A percentile compares a stretch with the other conserved stretches of the same genome.
Conservation (phyloP, 2,888 invertebrate species). For the Mystacides longicornis region DNA sequence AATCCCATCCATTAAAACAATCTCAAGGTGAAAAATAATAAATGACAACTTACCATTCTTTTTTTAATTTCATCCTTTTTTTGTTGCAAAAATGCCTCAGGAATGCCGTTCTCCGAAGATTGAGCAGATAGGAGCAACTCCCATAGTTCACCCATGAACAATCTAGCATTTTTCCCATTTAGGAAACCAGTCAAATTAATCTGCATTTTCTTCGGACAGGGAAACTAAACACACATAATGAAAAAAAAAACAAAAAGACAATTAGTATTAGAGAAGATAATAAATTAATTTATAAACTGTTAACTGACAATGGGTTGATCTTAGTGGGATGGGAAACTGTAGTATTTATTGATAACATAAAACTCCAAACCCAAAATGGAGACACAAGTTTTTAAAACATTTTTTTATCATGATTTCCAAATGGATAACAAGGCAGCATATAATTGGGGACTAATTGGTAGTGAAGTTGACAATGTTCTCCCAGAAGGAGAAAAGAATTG, state of each 20-base stretch:
- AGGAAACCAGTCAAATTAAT: constrained; percentile 99
- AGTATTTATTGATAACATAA: no score
- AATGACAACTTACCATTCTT: constrained; percentile 55
- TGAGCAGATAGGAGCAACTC: constrained; percentile 90
- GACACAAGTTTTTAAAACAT: no score
- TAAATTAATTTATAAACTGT: no score
- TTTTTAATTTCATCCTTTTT: constrained; percentile 95
- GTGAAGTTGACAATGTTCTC: no score
- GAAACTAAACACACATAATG: constrained; percentile 59
- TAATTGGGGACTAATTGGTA: no score
- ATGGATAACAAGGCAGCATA: no score
- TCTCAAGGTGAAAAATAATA: neutral
- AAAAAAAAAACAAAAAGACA: no score
- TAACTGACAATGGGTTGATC: no score
- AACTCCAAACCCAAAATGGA: no score
- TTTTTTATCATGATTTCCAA: no score
- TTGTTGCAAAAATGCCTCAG: constrained; percentile 86
- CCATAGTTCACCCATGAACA: constrained; percentile 98
- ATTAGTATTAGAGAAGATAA: no score
- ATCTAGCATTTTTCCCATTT: constrained; percentile 93
- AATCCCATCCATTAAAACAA: neutral
- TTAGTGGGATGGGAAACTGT: no score
- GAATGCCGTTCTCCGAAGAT: constrained; percentile 92
- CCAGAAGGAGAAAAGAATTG: neutral
- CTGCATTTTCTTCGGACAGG: constrained; percentile 98